Evolutionary conservation across 2,797 vertebrate genomes (phyloP).

Genomic region (Decapterus maruadsi): DNA sequence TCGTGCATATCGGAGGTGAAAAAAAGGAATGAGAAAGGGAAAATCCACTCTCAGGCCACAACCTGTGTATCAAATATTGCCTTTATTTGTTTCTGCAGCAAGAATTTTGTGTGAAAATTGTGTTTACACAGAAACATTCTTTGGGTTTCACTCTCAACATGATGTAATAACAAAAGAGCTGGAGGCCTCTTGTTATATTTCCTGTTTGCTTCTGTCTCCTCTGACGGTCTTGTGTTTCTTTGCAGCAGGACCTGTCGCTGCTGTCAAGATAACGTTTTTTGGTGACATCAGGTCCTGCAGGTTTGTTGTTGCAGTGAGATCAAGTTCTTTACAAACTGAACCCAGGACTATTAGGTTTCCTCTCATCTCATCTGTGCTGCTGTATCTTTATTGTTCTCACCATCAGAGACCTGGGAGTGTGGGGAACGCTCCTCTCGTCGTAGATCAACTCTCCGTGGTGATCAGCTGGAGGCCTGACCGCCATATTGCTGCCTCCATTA

Average conservation of each 20-base stretch:
- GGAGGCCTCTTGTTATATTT: constrained; percentile 33
- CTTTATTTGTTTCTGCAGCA: constrained; percentile 14
- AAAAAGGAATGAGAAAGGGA: constrained; percentile 8
- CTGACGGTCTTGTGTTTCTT: constrained; percentile 27
- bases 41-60: background rate
- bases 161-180: constrained; percentile 27
- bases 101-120: constrained; percentile 8
- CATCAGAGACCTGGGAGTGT: background rate
- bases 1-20: constrained; percentile 23
- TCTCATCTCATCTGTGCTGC: too few relatives aligned
- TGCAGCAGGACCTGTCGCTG: constrained; percentile 5
- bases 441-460: background rate
- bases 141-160: constrained; percentile 39
- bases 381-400: background rate
- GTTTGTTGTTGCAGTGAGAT: background rate
- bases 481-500: background rate
- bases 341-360: background rate
- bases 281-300: constrained; percentile 39
- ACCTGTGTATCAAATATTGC: background rate
- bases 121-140: constrained; percentile 48
- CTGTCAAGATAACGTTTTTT: constrained; percentile 23
- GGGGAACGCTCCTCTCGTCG: background rate
- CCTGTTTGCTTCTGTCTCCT: constrained; percentile 39
- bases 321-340: background rate
- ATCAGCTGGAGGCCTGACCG: constrained; percentile 9